Conservation (phyloP, 1,140 invertebrate species). For the Heterodera schachtii region DNA sequence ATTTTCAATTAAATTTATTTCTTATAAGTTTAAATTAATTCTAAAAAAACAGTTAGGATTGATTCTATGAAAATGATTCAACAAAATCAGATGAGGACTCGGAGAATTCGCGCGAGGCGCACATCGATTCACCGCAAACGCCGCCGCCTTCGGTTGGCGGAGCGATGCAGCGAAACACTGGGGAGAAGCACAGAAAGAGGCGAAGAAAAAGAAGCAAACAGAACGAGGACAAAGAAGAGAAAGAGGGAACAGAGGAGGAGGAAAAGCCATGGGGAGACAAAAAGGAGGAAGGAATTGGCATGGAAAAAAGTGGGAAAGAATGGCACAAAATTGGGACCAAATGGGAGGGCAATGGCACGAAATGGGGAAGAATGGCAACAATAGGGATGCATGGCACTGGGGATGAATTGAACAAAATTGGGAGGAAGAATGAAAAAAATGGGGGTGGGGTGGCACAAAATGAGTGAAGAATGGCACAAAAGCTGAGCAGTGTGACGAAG, state of each 20-base stretch:
- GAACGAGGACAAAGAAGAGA: neutral
- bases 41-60: too few species aligned
- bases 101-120: constrained; percentile 2
- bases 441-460: too few species aligned
- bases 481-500: too few species aligned
- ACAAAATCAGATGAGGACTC: constrained; percentile 21
- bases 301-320: neutral
- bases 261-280: constrained; percentile 9
- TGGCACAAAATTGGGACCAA: neutral
- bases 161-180: neutral
- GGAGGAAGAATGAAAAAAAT: too few species aligned
- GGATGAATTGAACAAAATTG: too few species aligned
- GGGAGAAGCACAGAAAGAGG: neutral
- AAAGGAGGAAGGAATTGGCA: neutral
- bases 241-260: neutral
- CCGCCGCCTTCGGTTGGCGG: constrained; percentile 13
- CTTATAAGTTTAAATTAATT: too few species aligned
- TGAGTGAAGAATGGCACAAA: too few species aligned
- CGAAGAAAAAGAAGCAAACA: neutral
- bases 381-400: too few species aligned
- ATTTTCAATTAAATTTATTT: neutral
- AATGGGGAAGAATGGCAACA: too few species aligned
- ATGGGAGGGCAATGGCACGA: neutral
- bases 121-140: constrained; percentile 8
- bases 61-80: too few species aligned